These are phyloP conservation scores for Diplazon laetatorius DNA, from an alignment of 2,888 invertebrate species.

Conservation along the genomic window DNA sequence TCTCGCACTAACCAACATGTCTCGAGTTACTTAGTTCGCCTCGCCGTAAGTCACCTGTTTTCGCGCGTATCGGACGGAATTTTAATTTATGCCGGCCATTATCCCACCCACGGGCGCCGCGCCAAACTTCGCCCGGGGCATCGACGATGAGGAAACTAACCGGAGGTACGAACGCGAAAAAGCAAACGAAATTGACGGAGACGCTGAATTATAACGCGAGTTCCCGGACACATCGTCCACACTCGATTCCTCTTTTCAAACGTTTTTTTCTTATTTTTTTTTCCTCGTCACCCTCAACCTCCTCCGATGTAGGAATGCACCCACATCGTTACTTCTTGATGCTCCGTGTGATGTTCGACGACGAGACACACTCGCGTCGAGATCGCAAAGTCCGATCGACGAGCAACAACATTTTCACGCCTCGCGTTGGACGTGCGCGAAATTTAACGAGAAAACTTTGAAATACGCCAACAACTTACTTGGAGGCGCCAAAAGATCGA, in stretches of 20 bases:
- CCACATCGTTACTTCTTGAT: slow-evolving; percentile 3
- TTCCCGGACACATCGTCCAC: neutral
- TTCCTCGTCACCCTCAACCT: neutral
- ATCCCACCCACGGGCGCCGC: slow-evolving; percentile 67
- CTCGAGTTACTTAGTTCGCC: slow-evolving; percentile 75
- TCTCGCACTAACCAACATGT: slow-evolving; percentile 19
- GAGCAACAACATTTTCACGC: slow-evolving; percentile 7
- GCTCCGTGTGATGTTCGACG: neutral
- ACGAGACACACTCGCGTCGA: slow-evolving; percentile 5
- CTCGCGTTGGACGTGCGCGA: neutral
- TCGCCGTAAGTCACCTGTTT: slow-evolving; percentile 77
- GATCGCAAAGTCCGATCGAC: slow-evolving; percentile 3
- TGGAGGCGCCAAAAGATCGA: neutral
- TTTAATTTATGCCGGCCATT: slow-evolving; percentile 78
- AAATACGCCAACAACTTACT: neutral
- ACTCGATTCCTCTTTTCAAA: neutral
- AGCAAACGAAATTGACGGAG: slow-evolving; percentile 7
- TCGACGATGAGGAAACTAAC: neutral
- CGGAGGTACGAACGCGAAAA: neutral
- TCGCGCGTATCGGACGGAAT: slow-evolving; percentile 75
- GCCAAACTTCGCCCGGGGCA: neutral
- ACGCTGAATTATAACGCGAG: slow-evolving; percentile 5
- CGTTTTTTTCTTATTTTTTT: slow-evolving; percentile 6
- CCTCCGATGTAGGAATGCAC: neutral
- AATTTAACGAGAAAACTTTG: slow-evolving; percentile 18